Conservation (phyloP, 92 coral and sea anemone species). For the Heteractis magnifica region DNA sequence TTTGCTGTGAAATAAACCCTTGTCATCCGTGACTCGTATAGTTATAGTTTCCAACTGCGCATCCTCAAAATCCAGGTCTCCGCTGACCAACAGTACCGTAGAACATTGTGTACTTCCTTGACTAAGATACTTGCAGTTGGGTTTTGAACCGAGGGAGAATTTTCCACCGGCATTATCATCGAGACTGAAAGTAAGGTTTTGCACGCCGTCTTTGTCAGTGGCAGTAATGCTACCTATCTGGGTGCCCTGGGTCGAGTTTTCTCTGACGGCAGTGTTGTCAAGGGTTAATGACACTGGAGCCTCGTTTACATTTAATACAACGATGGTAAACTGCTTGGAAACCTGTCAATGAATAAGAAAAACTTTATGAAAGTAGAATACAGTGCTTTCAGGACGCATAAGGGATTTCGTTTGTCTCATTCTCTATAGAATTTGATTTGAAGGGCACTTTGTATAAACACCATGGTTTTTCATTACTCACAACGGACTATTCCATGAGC, state of each 20-base stretch:
- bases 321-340: conserved; percentile 64
- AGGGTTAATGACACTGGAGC: conserved; percentile 78
- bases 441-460: too few relatives aligned
- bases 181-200: conserved; percentile 64
- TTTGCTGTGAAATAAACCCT: conserved; percentile 66
- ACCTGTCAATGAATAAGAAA: conserved; percentile 45
- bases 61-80: conserved; percentile 69
- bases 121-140: conserved; percentile 31
- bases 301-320: conserved; percentile 84
- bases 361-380: neutral
- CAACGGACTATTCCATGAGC: too few relatives aligned
- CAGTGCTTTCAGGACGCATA: neutral
- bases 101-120: conserved; percentile 47
- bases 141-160: conserved; percentile 57
- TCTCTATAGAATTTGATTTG: too few relatives aligned
- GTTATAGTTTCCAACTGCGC: conserved; percentile 58
- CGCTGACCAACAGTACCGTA: conserved; percentile 59
- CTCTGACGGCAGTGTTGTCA: conserved; percentile 53
- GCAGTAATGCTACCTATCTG: conserved; percentile 67
- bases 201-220: conserved; percentile 70
- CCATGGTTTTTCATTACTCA: too few relatives aligned
- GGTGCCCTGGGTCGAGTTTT: conserved; percentile 65
- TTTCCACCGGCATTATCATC: conserved; percentile 85
- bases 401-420: neutral
- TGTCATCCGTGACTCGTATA: conserved; percentile 78